Evolutionary conservation across 1,140 invertebrate species (phyloP).

Genomic region (Pseudomyrmex gracilis): DNA sequence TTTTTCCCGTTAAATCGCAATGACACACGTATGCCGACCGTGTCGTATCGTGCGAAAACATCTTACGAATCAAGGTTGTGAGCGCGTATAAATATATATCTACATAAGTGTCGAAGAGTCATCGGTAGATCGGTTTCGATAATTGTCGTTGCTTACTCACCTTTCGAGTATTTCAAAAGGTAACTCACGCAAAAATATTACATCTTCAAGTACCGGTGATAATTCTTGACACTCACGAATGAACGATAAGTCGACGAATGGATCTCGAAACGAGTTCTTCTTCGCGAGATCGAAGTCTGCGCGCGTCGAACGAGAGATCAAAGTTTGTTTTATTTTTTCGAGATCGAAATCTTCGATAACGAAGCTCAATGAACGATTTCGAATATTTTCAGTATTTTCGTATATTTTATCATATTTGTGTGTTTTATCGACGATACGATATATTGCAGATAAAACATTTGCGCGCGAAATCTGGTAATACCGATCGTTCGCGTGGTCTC

Average conservation of each 20-base stretch:
- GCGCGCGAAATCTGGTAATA: not conserved
- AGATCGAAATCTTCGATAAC: not conserved
- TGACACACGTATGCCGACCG: constrained; percentile 15
- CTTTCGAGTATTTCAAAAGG: not conserved
- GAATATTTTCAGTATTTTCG: too few relatives aligned
- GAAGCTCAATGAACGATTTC: too few relatives aligned
- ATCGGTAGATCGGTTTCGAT: not conserved
- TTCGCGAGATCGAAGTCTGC: constrained; percentile 9
- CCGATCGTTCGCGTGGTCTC: too few relatives aligned
- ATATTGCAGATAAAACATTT: not conserved
- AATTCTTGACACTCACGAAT: not conserved
- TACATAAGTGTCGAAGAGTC: not conserved
- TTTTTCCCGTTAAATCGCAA: constrained; percentile 50
- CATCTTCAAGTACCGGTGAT: not conserved
- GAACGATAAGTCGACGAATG: not conserved
- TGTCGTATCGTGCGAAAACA: constrained; percentile 7
- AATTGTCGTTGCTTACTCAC: not conserved
- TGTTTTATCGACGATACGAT: too few relatives aligned
- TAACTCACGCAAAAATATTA: not conserved
- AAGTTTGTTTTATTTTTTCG: not conserved
- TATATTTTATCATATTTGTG: too few relatives aligned
- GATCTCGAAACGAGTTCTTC: not conserved
- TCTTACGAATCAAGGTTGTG: constrained; percentile 11
- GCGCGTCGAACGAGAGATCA: not conserved
- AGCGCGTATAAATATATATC: too few relatives aligned